Evolutionary conservation across 2,888 invertebrate species (phyloP), one percentile per base, ranked within the genome.

Genomic region (Cerastoderma edule): DNA sequence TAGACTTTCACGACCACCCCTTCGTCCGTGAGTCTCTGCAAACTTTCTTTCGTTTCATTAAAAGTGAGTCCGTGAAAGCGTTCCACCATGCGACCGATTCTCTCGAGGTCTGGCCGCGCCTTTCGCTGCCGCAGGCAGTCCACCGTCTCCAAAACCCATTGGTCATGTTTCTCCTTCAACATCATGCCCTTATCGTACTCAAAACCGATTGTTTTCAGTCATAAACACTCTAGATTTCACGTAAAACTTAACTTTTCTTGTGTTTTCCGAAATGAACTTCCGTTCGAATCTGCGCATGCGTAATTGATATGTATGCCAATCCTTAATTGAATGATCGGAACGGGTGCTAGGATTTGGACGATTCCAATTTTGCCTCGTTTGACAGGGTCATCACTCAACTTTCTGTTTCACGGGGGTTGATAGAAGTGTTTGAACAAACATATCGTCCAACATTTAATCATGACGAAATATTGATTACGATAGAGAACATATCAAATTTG

Each of bases 121-220:
- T 97, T 97, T 88, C 97, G 94, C 77, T 95, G 95, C 85, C 96
- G 95, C 91, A 97, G 94, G 92, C 96, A 96, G 94, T 97, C 96
- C 92, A 97, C 96, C 89, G 96, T 96, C 92, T 96, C 96, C 89
- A 97, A 94, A 92, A 97, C 96, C 91, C 95, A 95, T 88, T 95
- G 95, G 93, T 95, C 95, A 94, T 85, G 84, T 75, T 88, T 89
- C 57, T 63, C 69, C 13, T 33, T 54, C 48, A 79, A 22, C 56
- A 68, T 68, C 28, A 8, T 57, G 60, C 8, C 0, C 32, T 22
- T 66, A 30, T 50, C 16, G 32, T 3, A 16, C 10, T 2, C 4
- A 19, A 30, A 22, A 19, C 22, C n/a, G 16, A 50, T 50, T 22
- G 50, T 66, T 66, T 66, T 66, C 66, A 33, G 48, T 66, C 33